Evolutionary conservation across 2,888 invertebrate genomes (phyloP).

Genomic region (Entomobrya multifasciata): DNA sequence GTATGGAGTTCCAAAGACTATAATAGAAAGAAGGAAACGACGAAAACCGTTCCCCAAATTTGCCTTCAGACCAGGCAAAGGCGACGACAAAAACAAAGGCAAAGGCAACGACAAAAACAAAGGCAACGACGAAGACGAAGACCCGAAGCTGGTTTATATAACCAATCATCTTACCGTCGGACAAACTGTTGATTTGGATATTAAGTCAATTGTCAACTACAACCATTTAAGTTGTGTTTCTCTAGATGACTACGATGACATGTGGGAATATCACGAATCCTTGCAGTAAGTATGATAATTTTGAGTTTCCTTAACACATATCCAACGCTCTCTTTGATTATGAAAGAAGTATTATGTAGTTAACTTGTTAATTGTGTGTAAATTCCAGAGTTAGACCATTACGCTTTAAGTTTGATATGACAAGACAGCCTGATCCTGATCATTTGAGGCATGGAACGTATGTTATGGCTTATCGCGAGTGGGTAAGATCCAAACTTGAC

Average conservation of each 20-base stretch:
- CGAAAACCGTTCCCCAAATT: neutral
- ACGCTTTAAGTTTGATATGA: neutral
- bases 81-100: too few relatives aligned
- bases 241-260: neutral
- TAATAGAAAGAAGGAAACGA: neutral
- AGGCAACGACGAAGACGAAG: neutral
- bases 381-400: neutral
- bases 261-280: neutral
- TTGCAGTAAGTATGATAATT: slow-evolving; percentile 16
- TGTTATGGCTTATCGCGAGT: slow-evolving; percentile 5
- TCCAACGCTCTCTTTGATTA: too few relatives aligned
- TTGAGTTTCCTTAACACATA: neutral
- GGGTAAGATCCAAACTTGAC: neutral
- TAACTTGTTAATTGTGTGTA: too few relatives aligned
- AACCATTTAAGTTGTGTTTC: neutral
- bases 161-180: neutral
- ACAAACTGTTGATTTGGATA: neutral
- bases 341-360: too few relatives aligned
- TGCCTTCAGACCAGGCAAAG: too few relatives aligned
- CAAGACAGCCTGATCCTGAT: neutral
- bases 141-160: too few relatives aligned
- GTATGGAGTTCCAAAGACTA: neutral
- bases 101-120: too few relatives aligned
- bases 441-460: slow-evolving; percentile 10
- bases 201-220: neutral